Evolutionary conservation across 2,797 vertebrate species (phyloP).

Genomic region (Sebastes minor): DNA sequence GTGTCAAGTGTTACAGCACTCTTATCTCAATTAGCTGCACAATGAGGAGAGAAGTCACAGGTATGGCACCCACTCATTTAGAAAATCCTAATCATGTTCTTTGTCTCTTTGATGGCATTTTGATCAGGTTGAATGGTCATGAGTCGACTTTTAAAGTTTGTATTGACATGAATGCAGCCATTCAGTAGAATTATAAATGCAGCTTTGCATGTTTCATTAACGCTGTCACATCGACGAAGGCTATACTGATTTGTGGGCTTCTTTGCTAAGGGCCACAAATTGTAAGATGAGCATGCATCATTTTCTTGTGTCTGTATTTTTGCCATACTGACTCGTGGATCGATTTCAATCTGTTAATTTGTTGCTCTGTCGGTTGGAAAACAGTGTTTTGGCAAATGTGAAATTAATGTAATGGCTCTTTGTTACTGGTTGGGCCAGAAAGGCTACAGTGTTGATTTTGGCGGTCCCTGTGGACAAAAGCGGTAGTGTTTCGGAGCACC

Average conservation of each 20-base stretch:
- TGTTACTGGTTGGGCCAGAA: neutral
- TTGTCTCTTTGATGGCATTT: slow-evolving; percentile 33
- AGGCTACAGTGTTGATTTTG: neutral
- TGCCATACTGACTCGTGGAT: neutral
- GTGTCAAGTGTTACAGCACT: slow-evolving; percentile 39
- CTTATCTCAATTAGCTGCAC: slow-evolving; percentile 27
- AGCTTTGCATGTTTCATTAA: slow-evolving; percentile 3
- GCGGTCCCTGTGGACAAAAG: too few species aligned
- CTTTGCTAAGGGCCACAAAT: neutral
- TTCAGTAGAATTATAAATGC: neutral
- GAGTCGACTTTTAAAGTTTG: slow-evolving; percentile 36
- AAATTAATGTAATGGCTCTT: too few species aligned
- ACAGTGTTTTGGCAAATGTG: too few species aligned
- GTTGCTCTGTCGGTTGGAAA: neutral
- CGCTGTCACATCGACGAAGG: neutral
- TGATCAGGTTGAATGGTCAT: slow-evolving; percentile 25
- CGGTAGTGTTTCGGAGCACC: too few species aligned
- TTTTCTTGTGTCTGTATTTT: neutral
- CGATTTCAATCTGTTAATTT: neutral
- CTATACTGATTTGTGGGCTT: neutral
- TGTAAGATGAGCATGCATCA: neutral
- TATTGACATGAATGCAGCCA: slow-evolving; percentile 3
- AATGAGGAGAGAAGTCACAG: slow-evolving; percentile 23
- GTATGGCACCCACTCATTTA: slow-evolving; percentile 5
- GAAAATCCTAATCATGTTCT: slow-evolving; percentile 8